phyloP scores from a whole-genome alignment of 2,797 vertebrate species.

The Coccyzus lansbergi region DNA sequence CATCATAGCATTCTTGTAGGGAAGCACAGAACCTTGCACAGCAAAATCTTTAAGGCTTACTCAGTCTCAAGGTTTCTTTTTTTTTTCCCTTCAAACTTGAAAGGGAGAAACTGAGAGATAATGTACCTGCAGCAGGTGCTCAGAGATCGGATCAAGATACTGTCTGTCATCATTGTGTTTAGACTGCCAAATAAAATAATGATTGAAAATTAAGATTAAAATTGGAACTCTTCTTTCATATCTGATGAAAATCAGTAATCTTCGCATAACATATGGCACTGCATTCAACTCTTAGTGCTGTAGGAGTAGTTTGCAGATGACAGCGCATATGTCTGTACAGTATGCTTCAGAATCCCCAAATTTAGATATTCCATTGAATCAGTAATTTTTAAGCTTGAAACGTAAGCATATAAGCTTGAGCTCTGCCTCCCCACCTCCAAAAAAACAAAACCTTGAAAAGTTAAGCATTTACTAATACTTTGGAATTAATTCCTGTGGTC shows the following conservation, averaged over 20 bases:
- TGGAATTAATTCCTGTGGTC: background rate
- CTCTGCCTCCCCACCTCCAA: background rate
- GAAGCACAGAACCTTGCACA: background rate
- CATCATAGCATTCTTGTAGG: background rate
- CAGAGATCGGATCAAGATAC: background rate
- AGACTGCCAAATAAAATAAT: constrained; percentile 59
- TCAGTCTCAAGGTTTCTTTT: background rate
- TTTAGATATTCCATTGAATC: constrained; percentile 57
- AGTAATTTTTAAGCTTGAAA: constrained; percentile 39
- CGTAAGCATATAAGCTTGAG: constrained; percentile 25
- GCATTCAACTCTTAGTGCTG: background rate
- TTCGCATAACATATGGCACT: constrained; percentile 59
- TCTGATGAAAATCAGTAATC: constrained; percentile 58
- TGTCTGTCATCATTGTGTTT: constrained; percentile 22
- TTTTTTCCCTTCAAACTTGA: background rate
- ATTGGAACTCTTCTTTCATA: constrained; percentile 43
- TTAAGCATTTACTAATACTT: background rate
- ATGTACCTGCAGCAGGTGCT: constrained; percentile 37
- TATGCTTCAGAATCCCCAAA: constrained; percentile 47
- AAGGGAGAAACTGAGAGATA: background rate
- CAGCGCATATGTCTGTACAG: constrained; percentile 47
- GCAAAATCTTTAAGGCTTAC: background rate
- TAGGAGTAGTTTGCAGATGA: constrained; percentile 67
- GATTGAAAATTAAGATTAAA: constrained; percentile 61
- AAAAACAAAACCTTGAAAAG: background rate